Evolutionary conservation across 1,140 invertebrate genomes (phyloP), one percentile per base, ranked within the genome.

Genomic region (Carcinoscorpius rotundicauda): DNA sequence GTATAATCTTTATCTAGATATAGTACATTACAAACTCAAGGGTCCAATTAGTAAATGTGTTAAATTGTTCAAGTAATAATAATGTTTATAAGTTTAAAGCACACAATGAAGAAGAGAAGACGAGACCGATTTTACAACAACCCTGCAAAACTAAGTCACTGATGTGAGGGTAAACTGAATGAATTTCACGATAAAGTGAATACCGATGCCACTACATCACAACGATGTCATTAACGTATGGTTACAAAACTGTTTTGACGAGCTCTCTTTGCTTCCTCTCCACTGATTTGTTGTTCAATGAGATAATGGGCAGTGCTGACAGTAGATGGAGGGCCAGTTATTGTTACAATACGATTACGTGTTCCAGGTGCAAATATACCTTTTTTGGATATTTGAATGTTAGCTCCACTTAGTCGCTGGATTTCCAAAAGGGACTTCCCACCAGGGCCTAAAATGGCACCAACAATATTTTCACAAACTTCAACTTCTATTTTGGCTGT

Each of bases 311-410:
- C 93, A 78, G 86, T 89, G 76, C 81, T 83, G 77, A 97, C 93
- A 77, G 89, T 87, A 80, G 84, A 86, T 71, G 86, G 84, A 73
- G 85, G 85, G 78, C 93, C 94, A 74, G 87, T 87, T 78, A 97
- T 95, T 77, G 93, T 93, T 68, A 98, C 95, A 79, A 97, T 93
- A 74, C 95, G 87, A 82, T 97, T 96, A 77, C 92, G 88, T 68
- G 93, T 96, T 76, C 93, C 92, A 70, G 93, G 93, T 73, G 91
- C 91, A 82, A 93, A 97, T 74, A 91, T 91, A 75, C 93, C 94
- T 82, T 97, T 97, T 84, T 98, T 98, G 71, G 93, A 96, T 79
- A 98, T 97, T 82, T 97, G 93, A 79, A 98, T 93, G 81, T 90
- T 95, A 76, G 93, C 93, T 76, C 93, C 92, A 77, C 90, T 95